phyloP scores from a whole-genome alignment of 1,140 invertebrate species.

The Ceratosolen fusciceps region DNA sequence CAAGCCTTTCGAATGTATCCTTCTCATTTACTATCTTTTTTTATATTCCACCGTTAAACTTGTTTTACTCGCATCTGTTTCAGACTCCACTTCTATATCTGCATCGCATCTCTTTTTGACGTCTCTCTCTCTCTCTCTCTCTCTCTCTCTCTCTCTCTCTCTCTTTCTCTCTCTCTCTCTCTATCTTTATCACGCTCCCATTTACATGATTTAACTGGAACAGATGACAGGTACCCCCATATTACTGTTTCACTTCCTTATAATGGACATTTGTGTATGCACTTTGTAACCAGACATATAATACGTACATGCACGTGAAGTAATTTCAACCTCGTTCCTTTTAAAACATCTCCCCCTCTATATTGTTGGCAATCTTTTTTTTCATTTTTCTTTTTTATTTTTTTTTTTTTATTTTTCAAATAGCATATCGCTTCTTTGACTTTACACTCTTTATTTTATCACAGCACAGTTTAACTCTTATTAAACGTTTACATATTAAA shows the following conservation, averaged over 20 bases:
- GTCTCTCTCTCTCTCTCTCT: not conserved
- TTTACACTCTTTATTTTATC: constrained; percentile 38
- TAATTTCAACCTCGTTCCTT: not conserved
- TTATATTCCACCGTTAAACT: not conserved
- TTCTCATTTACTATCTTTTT: not conserved
- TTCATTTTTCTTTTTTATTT: no score
- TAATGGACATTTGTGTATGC: not conserved
- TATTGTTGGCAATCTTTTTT: not conserved
- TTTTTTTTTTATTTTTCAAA: not conserved
- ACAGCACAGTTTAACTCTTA: constrained; percentile 25
- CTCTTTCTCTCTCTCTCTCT: not conserved
- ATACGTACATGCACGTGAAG: constrained; percentile 1
- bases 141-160: not conserved
- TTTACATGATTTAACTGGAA: constrained; percentile 3
- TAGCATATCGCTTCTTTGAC: constrained; percentile 16
- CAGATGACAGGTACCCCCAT: constrained; percentile 37
- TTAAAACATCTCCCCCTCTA: not conserved
- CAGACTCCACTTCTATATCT: not conserved
- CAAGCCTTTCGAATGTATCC: not conserved
- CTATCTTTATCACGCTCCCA: no score
- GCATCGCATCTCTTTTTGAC: no score
- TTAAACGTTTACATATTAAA: not conserved
- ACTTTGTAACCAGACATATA: not conserved
- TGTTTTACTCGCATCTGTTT: constrained; percentile 1
- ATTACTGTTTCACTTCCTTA: constrained; percentile 32